Conservation (phyloP, 2,113 vertebrate genomes). For the Xerus inauris region DNA sequence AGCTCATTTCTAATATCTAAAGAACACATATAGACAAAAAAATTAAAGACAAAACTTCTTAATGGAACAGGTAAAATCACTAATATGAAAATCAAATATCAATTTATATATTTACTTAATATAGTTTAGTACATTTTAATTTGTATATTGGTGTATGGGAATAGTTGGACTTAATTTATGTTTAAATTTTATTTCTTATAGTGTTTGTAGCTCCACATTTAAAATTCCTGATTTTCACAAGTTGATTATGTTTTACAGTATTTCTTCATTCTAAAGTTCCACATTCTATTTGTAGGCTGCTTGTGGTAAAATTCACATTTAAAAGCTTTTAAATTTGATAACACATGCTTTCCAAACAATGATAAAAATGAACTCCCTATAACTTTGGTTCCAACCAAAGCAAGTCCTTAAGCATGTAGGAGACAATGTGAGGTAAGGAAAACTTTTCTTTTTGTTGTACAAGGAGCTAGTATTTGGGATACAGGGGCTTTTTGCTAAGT, state of each 20-base stretch:
- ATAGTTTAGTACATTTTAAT: not conserved
- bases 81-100: not conserved
- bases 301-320: not conserved
- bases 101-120: not conserved
- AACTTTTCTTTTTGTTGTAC: not conserved
- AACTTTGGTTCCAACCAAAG: not conserved
- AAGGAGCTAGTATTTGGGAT: not conserved
- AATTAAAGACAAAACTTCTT: not conserved
- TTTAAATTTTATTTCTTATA: not conserved
- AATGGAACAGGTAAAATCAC: not conserved
- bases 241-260: not conserved
- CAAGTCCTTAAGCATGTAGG: not conserved
- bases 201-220: not conserved
- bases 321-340: not conserved
- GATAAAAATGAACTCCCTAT: not conserved
- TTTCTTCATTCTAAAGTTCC: not conserved
- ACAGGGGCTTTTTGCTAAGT: not conserved
- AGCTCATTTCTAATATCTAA: not conserved
- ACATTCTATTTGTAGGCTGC: not conserved
- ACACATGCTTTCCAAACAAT: not conserved
- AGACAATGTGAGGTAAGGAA: not conserved
- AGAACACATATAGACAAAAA: not conserved
- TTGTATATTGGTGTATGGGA: not conserved
- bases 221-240: not conserved
- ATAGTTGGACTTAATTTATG: not conserved